Evolutionary conservation across 2,113 vertebrate genomes (phyloP).

Genomic region (Pluvialis apricaria): DNA sequence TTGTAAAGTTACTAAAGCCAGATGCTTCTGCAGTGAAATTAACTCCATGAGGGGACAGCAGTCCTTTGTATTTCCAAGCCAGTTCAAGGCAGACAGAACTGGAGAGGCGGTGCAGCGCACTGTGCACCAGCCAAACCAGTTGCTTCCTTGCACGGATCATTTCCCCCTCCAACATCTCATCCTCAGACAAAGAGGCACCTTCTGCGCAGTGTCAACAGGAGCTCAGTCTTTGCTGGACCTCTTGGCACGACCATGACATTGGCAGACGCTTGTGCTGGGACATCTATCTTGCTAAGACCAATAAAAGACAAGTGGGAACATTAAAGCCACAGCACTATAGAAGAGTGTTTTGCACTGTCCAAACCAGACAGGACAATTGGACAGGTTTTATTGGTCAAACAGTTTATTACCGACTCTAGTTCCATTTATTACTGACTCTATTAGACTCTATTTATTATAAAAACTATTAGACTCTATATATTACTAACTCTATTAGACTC

Average conservation of each 20-base stretch:
- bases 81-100: neutral
- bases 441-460: neutral
- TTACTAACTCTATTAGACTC: neutral
- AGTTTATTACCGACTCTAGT: neutral
- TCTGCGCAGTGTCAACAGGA: neutral
- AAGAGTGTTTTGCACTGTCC: neutral
- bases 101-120: rapidly evolving
- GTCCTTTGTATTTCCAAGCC: neutral
- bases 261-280: neutral
- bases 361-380: neutral
- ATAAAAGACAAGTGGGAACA: neutral
- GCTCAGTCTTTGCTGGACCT: neutral
- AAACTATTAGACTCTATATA: neutral
- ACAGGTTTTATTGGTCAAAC: neutral
- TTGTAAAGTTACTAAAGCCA: neutral
- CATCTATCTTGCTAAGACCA: neutral
- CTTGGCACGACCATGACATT: neutral
- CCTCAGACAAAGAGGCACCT: neutral
- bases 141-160: neutral
- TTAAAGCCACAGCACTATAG: neutral
- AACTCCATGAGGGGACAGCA: neutral
- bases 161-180: neutral
- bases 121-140: neutral
- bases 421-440: neutral
- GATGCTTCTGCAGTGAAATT: neutral